These are phyloP conservation scores for Aptenodytes forsteri DNA, from an alignment of 2,113 vertebrate genomes.

Conservation along the genomic window DNA sequence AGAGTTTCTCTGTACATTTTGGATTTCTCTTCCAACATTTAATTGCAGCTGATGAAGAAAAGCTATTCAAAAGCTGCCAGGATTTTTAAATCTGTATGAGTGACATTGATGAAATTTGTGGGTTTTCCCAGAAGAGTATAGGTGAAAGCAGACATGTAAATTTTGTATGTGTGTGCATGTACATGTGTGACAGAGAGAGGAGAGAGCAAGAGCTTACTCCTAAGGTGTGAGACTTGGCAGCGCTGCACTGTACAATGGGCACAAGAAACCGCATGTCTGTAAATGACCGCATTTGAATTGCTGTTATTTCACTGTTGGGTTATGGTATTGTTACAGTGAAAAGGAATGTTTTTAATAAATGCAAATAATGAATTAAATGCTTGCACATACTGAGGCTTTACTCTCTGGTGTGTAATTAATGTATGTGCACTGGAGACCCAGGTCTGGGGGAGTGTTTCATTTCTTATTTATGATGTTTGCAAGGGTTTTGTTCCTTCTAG, in stretches of 20 bases:
- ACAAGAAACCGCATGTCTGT: slow-evolving; percentile 64
- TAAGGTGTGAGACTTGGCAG: slow-evolving; percentile 72
- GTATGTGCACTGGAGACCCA: slow-evolving; percentile 28
- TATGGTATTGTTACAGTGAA: slow-evolving; percentile 66
- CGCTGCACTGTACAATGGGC: slow-evolving; percentile 20
- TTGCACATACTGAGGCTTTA: slow-evolving; percentile 38
- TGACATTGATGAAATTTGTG: slow-evolving; percentile 64
- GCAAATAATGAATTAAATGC: slow-evolving; percentile 66
- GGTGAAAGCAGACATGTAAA: slow-evolving; percentile 68
- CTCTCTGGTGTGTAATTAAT: slow-evolving; percentile 65
- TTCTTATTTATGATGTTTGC: slow-evolving; percentile 67
- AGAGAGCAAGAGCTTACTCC: slow-evolving; percentile 24
- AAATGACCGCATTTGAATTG: slow-evolving; percentile 50
- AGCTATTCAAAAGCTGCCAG: slow-evolving; percentile 71
- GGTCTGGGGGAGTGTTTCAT: slow-evolving; percentile 67
- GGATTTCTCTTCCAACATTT: slow-evolving; percentile 71
- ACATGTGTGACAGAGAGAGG: background rate
- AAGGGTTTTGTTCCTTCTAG: background rate
- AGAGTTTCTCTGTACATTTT: slow-evolving; percentile 63
- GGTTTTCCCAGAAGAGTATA: slow-evolving; percentile 59
- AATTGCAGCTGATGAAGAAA: slow-evolving; percentile 77
- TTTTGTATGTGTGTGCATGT: slow-evolving; percentile 23
- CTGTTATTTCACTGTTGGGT: slow-evolving; percentile 57
- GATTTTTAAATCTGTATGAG: slow-evolving; percentile 57
- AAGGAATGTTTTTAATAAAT: slow-evolving; percentile 74